Evolutionary conservation across 2,797 vertebrate genomes (phyloP).

Genomic region (Enteromius afrohamiltoni): DNA sequence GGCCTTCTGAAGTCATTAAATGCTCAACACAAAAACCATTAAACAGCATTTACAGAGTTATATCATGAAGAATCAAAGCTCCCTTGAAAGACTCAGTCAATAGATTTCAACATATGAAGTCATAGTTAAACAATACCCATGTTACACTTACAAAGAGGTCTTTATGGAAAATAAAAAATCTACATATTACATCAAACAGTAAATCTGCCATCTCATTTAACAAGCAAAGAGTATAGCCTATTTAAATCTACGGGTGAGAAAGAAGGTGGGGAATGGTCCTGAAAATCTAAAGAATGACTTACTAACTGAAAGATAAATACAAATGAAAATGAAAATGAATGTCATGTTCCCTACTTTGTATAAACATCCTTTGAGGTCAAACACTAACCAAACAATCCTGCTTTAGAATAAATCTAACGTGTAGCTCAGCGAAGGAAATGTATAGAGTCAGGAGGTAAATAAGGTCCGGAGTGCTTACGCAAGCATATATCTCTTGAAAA

Average conservation of each 20-base stretch:
- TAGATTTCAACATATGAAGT: not conserved
- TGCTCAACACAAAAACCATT: not conserved
- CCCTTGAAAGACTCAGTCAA: not conserved
- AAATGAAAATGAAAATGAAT: not conserved
- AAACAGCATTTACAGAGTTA: not conserved
- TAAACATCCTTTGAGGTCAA: not conserved
- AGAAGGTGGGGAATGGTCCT: not conserved
- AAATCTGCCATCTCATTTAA: not conserved
- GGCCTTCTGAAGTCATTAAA: not conserved
- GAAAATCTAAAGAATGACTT: not conserved
- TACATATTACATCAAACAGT: not conserved
- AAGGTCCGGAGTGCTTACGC: conserved; percentile 29
- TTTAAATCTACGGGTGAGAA: not conserved
- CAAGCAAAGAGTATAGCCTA: not conserved
- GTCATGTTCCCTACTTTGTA: not conserved
- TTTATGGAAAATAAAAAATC: not conserved
- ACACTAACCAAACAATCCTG: conserved; percentile 28
- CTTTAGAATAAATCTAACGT: conserved; percentile 41
- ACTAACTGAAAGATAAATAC: not conserved
- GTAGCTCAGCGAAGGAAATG: conserved; percentile 19
- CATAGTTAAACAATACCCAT: not conserved
- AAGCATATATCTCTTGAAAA: conserved; percentile 23
- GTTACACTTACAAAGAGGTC: not conserved
- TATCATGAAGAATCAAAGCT: not conserved
- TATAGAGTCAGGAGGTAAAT: conserved; percentile 50